Base-by-base conservation (phyloP, 2,888 invertebrate genomes). In the Lasioglossum marginatum region DNA sequence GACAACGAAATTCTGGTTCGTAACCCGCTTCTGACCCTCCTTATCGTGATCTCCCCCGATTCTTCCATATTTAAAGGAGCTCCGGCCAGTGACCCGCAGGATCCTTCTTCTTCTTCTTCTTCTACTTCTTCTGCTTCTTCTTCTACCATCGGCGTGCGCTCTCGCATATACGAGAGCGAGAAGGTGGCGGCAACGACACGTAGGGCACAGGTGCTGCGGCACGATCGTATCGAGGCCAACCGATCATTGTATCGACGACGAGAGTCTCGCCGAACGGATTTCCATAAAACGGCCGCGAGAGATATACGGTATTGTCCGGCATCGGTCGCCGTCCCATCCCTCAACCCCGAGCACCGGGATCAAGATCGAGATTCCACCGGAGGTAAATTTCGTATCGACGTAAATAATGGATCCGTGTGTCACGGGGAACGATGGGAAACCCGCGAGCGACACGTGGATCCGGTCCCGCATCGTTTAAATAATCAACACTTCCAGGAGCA, bases 31-130 rank as follows among this genome's bases (percentile, higher is more conserved):
- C 91, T 91, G 93, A 93, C 92, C 93, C 90, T 88, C 87, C 92
- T 94, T 94, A 94, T 94, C 94, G 92, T 80, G 94, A 95, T 95
- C 93, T 90, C 92, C 90, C 82, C 85, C 93, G 92, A 94, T 94
- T 95, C 94, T 95, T 94, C 94, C 93, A 95, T 94, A 94, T 94
- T 95, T 93, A 94, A 94, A 94, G 91, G 82, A 89, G 92, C 86
- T 79, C 81, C 90, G 93, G 93, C 88, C 94, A 93, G 89, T 93
- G 94, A 94, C 93, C 94, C 90, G 83, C 81, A 52, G 66, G 77
- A 79, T 82, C 77, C 76, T 82, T 86, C 73, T 79, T 43, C 83
- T 80, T 82, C 66, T 52, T 10, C 52, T 52, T 10, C 52, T 52
- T 19, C 45, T 45, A 4, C 16, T 45, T 2, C 48, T 52, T 52